These are phyloP conservation scores for Sinelater perroti DNA, from an alignment of 2,888 invertebrate genomes.

Conservation along the genomic window DNA sequence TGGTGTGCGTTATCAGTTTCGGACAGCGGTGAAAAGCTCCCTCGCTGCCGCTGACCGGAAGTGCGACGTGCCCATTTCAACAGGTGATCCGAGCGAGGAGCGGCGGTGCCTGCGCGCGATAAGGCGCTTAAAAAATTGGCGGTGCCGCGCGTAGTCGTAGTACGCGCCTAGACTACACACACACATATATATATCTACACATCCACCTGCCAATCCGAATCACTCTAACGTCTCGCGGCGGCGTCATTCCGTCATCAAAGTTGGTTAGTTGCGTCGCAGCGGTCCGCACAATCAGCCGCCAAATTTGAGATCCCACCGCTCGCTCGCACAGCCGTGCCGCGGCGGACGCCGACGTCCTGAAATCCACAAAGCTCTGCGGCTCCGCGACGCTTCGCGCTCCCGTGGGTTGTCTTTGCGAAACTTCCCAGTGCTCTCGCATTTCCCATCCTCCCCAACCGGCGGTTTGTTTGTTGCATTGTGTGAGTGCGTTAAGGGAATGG, in stretches of 20 bases:
- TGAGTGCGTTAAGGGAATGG: too few species aligned
- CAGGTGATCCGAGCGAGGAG: conserved; percentile 30
- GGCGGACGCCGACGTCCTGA: too few species aligned
- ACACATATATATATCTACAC: conserved; percentile 34
- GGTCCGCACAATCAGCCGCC: conserved; percentile 44
- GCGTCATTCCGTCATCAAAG: conserved; percentile 37
- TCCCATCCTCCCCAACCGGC: too few species aligned
- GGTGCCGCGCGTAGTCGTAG: conserved; percentile 32
- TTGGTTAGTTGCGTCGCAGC: conserved; percentile 45
- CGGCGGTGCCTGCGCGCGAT: conserved; percentile 31
- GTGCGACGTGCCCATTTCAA: conserved; percentile 15
- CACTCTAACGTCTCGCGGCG: conserved; percentile 35
- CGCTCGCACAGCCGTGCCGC: too few species aligned
- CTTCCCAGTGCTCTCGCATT: too few species aligned
- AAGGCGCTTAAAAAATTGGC: conserved; percentile 33
- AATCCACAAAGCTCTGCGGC: too few species aligned
- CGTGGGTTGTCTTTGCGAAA: too few species aligned
- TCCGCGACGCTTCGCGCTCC: too few species aligned
- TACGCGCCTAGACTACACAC: conserved; percentile 35
- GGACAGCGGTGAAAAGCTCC: too few species aligned
- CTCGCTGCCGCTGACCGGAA: too few species aligned
- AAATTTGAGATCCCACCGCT: conserved; percentile 40
- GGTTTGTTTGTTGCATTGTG: too few species aligned
- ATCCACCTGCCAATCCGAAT: conserved; percentile 40
- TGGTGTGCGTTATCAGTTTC: too few species aligned